Evolutionary conservation across 2,888 invertebrate species (phyloP).

Genomic region (Calameuta idolon): DNA sequence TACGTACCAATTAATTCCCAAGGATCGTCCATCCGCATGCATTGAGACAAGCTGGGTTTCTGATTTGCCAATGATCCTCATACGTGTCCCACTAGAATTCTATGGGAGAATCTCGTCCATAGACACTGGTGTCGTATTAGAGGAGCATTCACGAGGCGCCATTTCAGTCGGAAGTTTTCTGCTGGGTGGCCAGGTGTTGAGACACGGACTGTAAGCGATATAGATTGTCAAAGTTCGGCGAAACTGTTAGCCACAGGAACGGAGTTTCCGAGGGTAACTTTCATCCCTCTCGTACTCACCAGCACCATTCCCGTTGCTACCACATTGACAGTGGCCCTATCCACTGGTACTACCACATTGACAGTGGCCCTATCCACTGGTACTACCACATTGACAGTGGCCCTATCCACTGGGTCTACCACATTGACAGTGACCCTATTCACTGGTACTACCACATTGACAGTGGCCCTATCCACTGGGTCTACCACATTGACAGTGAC

Average conservation of each 20-base stretch:
- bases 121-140: neutral
- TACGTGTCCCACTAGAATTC: neutral
- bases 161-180: constrained; percentile 41
- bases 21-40: neutral
- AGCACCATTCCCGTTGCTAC: neutral
- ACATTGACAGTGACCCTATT: no score
- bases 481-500: no score
- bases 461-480: no score
- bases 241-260: constrained; percentile 50
- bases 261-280: constrained; percentile 39
- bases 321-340: neutral
- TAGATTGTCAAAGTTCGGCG: constrained; percentile 57
- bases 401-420: no score
- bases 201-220: constrained; percentile 54
- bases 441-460: no score
- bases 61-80: neutral
- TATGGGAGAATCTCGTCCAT: neutral
- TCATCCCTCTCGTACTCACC: constrained; percentile 21
- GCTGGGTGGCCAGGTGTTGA: constrained; percentile 53
- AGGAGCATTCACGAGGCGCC: neutral
- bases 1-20: neutral
- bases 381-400: neutral
- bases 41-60: neutral
- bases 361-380: neutral
- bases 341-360: neutral